These are phyloP conservation scores for Perccottus glenii DNA, from an alignment of 2,113 vertebrate species.

Conservation along the genomic window DNA sequence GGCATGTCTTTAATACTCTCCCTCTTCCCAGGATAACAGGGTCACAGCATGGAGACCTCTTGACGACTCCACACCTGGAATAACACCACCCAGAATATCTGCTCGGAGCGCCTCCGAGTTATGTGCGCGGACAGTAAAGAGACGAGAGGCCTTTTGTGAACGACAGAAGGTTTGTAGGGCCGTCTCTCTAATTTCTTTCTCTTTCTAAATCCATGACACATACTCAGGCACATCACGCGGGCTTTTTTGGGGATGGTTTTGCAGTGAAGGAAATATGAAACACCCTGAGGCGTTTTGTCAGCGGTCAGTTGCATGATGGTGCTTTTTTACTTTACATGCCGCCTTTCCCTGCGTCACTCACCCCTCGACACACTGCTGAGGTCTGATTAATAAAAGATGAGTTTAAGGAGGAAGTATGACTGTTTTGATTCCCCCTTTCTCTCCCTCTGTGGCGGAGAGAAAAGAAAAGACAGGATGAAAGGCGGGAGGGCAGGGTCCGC, in stretches of 20 bases:
- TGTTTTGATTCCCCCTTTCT: constrained; percentile 64
- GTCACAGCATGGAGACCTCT: constrained; percentile 79
- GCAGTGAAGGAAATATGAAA: constrained; percentile 71
- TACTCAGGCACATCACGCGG: constrained; percentile 52
- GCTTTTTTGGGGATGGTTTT: constrained; percentile 33
- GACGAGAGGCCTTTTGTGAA: constrained; percentile 59
- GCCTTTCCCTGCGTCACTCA: constrained; percentile 45
- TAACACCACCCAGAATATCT: constrained; percentile 79
- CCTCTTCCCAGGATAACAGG: constrained; percentile 78
- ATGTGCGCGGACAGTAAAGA: constrained; percentile 19
- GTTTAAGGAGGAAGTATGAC: constrained; percentile 57
- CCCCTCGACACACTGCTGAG: constrained; percentile 62
- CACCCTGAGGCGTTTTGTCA: constrained; percentile 70
- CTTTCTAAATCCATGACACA: constrained; percentile 48
- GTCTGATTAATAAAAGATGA: constrained; percentile 77
- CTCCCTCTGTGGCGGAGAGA: constrained; percentile 70
- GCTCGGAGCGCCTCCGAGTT: constrained; percentile 48
- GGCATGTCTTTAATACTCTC: constrained; percentile 72
- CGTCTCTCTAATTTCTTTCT: constrained; percentile 49
- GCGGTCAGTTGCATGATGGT: constrained; percentile 52
- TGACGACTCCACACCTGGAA: constrained; percentile 79
- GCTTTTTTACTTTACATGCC: constrained; percentile 7
- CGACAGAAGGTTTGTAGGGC: constrained; percentile 58
- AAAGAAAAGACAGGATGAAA: constrained; percentile 86
- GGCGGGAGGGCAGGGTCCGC: constrained; percentile 63